These are phyloP conservation scores for Dryobates pubescens DNA, from an alignment of 2,797 vertebrate species.

Conservation along the genomic window DNA sequence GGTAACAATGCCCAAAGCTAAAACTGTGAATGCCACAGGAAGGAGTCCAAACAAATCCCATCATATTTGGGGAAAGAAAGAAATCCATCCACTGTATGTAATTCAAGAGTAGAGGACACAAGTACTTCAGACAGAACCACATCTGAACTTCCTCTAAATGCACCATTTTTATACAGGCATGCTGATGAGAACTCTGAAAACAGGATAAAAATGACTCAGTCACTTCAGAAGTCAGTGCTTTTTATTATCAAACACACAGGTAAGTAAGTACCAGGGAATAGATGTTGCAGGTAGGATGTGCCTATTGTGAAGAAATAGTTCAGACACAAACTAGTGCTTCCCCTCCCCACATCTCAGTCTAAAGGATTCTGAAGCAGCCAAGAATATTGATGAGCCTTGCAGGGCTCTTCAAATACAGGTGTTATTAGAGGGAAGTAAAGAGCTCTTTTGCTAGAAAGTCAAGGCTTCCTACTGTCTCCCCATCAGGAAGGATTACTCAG, in stretches of 20 bases:
- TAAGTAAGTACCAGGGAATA: neutral
- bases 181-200: neutral
- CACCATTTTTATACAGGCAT: neutral
- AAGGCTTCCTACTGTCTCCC: neutral
- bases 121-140: neutral
- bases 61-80: neutral
- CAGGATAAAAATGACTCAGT: neutral
- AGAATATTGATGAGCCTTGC: neutral
- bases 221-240: neutral
- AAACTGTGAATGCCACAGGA: neutral
- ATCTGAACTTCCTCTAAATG: neutral
- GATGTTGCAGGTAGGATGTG: neutral
- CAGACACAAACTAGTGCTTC: neutral
- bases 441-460: neutral
- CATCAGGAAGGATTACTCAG: neutral
- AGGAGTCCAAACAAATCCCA: neutral
- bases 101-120: neutral
- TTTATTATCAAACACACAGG: neutral
- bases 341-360: neutral
- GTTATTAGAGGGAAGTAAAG: neutral
- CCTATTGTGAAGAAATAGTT: neutral
- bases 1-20: neutral
- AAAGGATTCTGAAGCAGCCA: neutral
- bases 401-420: neutral
- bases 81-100: neutral